A percentile compares a stretch with the other conserved stretches of the same genome.
These are phyloP conservation scores for Sardina pilchardus DNA, from an alignment of 2,113 vertebrate species.

Conservation along the genomic window DNA sequence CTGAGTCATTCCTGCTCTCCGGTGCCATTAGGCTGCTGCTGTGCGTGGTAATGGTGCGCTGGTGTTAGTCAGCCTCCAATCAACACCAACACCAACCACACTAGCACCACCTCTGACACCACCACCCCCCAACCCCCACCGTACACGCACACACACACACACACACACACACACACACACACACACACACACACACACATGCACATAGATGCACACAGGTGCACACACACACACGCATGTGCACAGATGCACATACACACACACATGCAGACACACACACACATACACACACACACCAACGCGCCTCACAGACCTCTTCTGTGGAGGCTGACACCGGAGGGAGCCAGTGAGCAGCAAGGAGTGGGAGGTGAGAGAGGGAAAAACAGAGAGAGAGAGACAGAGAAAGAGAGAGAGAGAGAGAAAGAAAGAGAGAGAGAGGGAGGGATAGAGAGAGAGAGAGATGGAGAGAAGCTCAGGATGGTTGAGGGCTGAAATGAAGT, in stretches of 20 bases:
- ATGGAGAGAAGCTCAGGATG: slow-evolving; percentile 32
- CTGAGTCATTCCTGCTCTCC: neutral
- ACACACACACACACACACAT: slow-evolving; percentile 29
- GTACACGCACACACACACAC: slow-evolving; percentile 9
- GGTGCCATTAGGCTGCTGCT: neutral
- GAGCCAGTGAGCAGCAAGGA: slow-evolving; percentile 8
- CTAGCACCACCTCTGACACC: neutral
- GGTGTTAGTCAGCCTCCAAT: neutral
- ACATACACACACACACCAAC: slow-evolving; percentile 50
- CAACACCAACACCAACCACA: neutral
- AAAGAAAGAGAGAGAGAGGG: slow-evolving; percentile 16
- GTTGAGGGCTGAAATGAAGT: neutral
- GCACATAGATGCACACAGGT: too few species aligned
- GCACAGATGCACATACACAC: slow-evolving; percentile 19
- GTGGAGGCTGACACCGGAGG: slow-evolving; percentile 18
- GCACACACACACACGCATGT: neutral
- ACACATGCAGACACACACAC: slow-evolving; percentile 43
- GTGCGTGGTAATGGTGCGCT: neutral
- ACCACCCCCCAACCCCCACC: neutral
- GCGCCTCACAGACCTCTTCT: neutral
- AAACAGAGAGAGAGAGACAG: slow-evolving; percentile 6
- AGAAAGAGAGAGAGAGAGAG: slow-evolving; percentile 50
- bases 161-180: slow-evolving; percentile 48
- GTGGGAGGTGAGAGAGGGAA: slow-evolving; percentile 41
- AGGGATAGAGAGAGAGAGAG: slow-evolving; percentile 49